phyloP scores from a whole-genome alignment of 2,888 invertebrate species.

The Amiota mariae region DNA sequence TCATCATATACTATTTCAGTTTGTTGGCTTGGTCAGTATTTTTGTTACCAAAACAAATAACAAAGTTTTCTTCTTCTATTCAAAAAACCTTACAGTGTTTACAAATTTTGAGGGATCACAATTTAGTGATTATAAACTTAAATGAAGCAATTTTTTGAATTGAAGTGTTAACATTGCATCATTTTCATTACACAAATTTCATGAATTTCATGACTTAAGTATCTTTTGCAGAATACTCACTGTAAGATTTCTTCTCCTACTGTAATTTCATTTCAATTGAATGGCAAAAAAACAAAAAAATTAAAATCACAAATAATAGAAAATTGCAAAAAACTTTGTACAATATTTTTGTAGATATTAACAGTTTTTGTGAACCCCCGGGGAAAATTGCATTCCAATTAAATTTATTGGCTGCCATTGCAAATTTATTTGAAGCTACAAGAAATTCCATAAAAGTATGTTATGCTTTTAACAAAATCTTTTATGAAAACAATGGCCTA shows the following conservation, averaged over 20 bases:
- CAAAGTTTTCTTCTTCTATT: neutral
- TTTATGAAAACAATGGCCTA: neutral
- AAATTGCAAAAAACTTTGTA: no score
- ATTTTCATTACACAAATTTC: neutral
- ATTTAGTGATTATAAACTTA: neutral
- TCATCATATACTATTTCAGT: neutral
- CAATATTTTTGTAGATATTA: no score
- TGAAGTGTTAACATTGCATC: neutral
- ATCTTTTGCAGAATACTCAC: no score
- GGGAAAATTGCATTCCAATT: conserved; percentile 13
- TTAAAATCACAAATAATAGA: no score
- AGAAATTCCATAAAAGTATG: neutral
- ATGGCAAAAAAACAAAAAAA: neutral
- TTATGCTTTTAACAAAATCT: neutral
- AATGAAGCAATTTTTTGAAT: neutral
- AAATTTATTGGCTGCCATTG: conserved; percentile 8
- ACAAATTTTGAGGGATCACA: neutral
- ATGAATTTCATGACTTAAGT: neutral
- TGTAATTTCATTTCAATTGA: neutral
- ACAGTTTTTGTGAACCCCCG: neutral
- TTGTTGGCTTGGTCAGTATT: conserved; percentile 13
- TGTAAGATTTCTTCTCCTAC: neutral
- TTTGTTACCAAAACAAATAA: conserved; percentile 1
- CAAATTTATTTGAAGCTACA: neutral
- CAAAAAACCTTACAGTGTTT: neutral